Conservation (phyloP, 2,888 invertebrate species). For the Melinaea menophilus region DNA sequence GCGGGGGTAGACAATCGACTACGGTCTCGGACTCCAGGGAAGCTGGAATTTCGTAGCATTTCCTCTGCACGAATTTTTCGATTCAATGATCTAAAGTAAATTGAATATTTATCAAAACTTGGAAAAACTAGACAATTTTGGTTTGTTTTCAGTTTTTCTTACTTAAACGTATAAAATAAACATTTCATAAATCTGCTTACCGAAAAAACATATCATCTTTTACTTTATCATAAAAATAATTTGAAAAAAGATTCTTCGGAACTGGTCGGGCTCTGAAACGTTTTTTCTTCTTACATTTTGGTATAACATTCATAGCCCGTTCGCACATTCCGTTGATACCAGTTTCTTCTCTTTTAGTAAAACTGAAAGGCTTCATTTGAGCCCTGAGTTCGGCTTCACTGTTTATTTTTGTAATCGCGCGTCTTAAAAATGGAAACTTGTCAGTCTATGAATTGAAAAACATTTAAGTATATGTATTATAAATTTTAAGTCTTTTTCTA, state of each 20-base stretch:
- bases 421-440: conserved; percentile 47
- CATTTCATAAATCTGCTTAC: conserved; percentile 47
- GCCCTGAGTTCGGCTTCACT: conserved; percentile 80
- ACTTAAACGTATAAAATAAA: neutral
- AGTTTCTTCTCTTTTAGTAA: conserved; percentile 79
- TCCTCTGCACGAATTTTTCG: conserved; percentile 84
- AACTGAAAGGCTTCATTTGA: conserved; percentile 82
- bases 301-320: conserved; percentile 49
- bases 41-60: conserved; percentile 80
- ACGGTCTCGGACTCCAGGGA: conserved; percentile 81
- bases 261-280: conserved; percentile 82
- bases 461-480: too few species aligned
- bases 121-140: too few species aligned
- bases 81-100: conserved; percentile 74
- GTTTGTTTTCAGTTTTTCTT: too few species aligned
- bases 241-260: conserved; percentile 83
- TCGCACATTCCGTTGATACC: conserved; percentile 60
- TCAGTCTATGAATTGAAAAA: neutral
- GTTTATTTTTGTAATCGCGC: conserved; percentile 77
- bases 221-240: conserved; percentile 83
- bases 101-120: too few species aligned
- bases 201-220: conserved; percentile 85
- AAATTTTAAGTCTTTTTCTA: too few species aligned
- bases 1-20: conserved; percentile 68
- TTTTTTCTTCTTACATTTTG: conserved; percentile 69